Evolutionary conservation across 1,140 invertebrate species (phyloP).

Genomic region (Euura lappo): DNA sequence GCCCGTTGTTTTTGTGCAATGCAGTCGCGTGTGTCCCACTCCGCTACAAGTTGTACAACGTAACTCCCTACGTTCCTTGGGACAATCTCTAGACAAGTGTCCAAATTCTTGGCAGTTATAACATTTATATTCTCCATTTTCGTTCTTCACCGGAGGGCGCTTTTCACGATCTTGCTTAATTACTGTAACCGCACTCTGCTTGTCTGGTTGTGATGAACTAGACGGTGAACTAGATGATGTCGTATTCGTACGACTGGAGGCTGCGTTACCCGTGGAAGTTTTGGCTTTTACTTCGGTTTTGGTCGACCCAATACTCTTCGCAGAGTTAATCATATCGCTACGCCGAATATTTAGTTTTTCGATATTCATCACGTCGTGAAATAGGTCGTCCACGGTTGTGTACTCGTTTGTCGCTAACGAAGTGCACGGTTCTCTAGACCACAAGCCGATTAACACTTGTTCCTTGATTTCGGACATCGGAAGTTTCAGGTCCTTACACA

Average conservation of each 20-base stretch:
- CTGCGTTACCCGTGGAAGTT: background rate
- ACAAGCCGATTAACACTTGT: slow-evolving; percentile 26
- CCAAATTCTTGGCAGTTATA: slow-evolving; percentile 17
- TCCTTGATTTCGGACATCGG: slow-evolving; percentile 25
- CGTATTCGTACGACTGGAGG: background rate
- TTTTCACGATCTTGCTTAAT: background rate
- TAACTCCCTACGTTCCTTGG: slow-evolving; percentile 11
- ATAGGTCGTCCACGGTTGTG: slow-evolving; percentile 13
- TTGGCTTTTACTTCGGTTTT: background rate
- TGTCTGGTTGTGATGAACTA: background rate
- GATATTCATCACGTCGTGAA: slow-evolving; percentile 17
- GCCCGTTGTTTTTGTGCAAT: slow-evolving; percentile 14
- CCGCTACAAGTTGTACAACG: slow-evolving; percentile 16
- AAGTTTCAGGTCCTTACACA: slow-evolving; percentile 28
- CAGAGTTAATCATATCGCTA: slow-evolving; percentile 9
- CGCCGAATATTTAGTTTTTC: slow-evolving; percentile 15
- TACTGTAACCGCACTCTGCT: background rate
- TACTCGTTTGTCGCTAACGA: slow-evolving; percentile 15
- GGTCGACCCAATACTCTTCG: background rate
- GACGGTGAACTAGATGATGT: background rate
- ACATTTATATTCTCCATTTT: slow-evolving; percentile 13
- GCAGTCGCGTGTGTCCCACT: background rate
- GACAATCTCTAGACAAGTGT: slow-evolving; percentile 14
- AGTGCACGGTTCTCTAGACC: slow-evolving; percentile 21
- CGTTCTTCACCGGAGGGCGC: slow-evolving; percentile 14